A percentile compares a stretch with the other conserved stretches of the same genome.
Evolutionary conservation across 1,140 invertebrate genomes (phyloP).

Genomic region (Ceratitis capitata): DNA sequence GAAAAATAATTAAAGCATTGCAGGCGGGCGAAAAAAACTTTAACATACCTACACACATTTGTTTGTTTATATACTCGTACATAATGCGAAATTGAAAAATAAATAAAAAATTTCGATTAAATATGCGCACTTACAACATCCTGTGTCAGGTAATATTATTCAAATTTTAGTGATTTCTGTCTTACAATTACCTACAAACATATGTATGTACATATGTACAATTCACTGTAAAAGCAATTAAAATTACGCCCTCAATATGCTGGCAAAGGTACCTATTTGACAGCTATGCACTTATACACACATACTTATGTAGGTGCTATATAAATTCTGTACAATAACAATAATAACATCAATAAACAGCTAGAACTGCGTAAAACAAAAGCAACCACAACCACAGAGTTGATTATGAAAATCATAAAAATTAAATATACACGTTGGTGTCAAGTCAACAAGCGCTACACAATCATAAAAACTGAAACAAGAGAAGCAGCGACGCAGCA

Average conservation of each 20-base stretch:
- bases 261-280: not conserved
- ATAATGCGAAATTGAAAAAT: not conserved
- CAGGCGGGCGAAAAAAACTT: too few relatives aligned
- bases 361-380: not conserved
- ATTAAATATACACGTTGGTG: conserved; percentile 31
- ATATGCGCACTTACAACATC: not conserved
- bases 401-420: conserved; percentile 38
- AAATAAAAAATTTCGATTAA: not conserved
- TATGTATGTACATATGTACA: not conserved
- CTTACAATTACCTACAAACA: not conserved
- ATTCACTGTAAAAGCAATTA: conserved; percentile 20
- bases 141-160: not conserved
- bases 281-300: too few relatives aligned
- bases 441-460: conserved; percentile 1
- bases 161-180: not conserved
- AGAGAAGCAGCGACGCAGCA: not conserved
- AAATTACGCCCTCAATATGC: conserved; percentile 3
- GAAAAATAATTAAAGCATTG: not conserved
- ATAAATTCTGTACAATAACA: not conserved
- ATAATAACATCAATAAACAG: not conserved
- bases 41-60: not conserved
- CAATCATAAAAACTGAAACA: conserved; percentile 30
- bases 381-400: not conserved
- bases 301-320: not conserved
- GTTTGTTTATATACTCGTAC: not conserved